phyloP scores from a whole-genome alignment of 2,797 vertebrate species.

The Odontamblyopus rebecca region DNA sequence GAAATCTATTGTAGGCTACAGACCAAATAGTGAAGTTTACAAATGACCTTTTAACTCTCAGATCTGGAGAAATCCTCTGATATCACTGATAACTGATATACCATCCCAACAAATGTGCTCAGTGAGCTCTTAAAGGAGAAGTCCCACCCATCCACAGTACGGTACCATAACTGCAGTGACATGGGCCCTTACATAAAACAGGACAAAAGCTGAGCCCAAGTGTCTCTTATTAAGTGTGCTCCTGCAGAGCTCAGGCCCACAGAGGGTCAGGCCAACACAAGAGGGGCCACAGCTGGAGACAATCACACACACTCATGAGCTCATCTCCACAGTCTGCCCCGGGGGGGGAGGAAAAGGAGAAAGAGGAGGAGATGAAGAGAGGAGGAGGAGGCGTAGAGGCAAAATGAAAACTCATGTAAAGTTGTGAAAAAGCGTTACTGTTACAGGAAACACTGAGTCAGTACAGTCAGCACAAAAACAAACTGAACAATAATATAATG shows the following conservation, averaged over 20 bases:
- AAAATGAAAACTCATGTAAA: not conserved
- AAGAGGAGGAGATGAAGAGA: too few relatives aligned
- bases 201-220: not conserved
- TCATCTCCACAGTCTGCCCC: not conserved
- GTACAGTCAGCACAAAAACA: not conserved
- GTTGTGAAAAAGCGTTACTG: not conserved
- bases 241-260: not conserved
- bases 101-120: too few relatives aligned
- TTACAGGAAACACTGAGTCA: conserved; percentile 5
- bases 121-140: too few relatives aligned
- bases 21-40: too few relatives aligned
- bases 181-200: not conserved
- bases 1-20: too few relatives aligned
- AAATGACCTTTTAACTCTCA: too few relatives aligned
- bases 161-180: not conserved
- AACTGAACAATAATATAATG: too few relatives aligned
- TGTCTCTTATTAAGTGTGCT: not conserved
- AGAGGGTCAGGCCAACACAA: not conserved
- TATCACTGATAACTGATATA: too few relatives aligned
- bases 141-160: too few relatives aligned
- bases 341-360: not conserved
- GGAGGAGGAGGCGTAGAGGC: not conserved
- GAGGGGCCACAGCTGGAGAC: conserved; percentile 5
- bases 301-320: not conserved
- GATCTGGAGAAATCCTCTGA: too few relatives aligned